Percentiles rank a stretch among this genome's conserved stretches.
These are phyloP conservation scores for Papilio glaucus DNA, from an alignment of 1,140 invertebrate species.

Conservation along the genomic window DNA sequence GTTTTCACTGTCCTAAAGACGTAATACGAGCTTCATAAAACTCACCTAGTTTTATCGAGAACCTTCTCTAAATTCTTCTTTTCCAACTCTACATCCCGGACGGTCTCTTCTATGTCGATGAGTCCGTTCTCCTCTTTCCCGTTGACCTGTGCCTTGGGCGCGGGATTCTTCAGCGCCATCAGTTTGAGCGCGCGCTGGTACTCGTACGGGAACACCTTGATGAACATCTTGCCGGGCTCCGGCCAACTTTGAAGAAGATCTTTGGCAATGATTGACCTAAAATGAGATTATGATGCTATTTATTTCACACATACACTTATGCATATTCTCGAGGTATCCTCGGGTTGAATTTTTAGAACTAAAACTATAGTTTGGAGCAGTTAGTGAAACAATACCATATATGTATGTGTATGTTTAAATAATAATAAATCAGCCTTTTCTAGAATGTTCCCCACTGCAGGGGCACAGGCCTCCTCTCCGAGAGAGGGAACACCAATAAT, in stretches of 20 bases:
- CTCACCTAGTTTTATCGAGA: conserved; percentile 94
- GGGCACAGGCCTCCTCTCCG: too few relatives aligned
- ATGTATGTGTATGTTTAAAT: too few relatives aligned
- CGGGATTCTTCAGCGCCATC: conserved; percentile 85
- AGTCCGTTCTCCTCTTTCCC: conserved; percentile 72
- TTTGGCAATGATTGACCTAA: conserved; percentile 90
- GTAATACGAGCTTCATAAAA: neutral
- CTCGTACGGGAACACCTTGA: conserved; percentile 99
- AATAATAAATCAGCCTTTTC: too few relatives aligned
- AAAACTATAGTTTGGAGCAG: too few relatives aligned
- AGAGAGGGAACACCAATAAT: too few relatives aligned
- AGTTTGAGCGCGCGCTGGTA: conserved; percentile 96
- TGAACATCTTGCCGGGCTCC: conserved; percentile 90
- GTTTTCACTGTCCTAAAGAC: too few relatives aligned
- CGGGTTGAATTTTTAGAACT: too few relatives aligned
- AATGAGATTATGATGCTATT: conserved; percentile 19
- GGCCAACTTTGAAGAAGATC: conserved; percentile 93
- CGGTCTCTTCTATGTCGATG: conserved; percentile 79
- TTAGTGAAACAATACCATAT: too few relatives aligned
- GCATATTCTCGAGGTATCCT: too few relatives aligned
- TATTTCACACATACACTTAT: too few relatives aligned
- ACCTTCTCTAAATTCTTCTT: conserved; percentile 91
- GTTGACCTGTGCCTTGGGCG: conserved; percentile 58
- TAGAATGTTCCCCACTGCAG: too few relatives aligned
- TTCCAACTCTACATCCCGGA: conserved; percentile 85